Evolutionary conservation across 2,888 invertebrate species (phyloP).

Genomic region (Cheilosia vernalis): DNA sequence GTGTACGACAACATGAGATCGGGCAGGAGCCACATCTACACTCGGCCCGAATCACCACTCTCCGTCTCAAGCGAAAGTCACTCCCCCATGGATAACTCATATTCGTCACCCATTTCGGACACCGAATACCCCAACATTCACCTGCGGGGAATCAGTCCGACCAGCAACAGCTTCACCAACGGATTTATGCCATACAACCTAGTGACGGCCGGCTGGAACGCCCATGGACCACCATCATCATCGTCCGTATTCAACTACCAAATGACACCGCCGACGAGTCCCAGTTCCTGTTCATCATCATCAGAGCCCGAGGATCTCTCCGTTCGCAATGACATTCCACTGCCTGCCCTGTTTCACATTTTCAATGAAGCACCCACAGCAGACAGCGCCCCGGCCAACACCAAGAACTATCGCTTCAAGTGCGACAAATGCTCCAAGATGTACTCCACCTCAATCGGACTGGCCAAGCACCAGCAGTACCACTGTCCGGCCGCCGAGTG

Average conservation of each 20-base stretch:
- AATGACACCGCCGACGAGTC: conserved; percentile 82
- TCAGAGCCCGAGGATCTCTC: conserved; percentile 83
- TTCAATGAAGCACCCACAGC: conserved; percentile 78
- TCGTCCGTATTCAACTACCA: conserved; percentile 78
- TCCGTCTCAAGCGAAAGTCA: conserved; percentile 31
- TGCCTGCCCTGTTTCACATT: conserved; percentile 80
- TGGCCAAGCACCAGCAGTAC: conserved; percentile 97
- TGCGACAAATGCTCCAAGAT: conserved; percentile 97
- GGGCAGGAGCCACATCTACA: neutral
- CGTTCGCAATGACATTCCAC: conserved; percentile 80
- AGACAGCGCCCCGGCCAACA: conserved; percentile 31
- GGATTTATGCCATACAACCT: conserved; percentile 80
- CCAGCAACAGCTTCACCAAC: conserved; percentile 70
- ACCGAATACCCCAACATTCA: conserved; percentile 79
- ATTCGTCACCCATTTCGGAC: too few species aligned
- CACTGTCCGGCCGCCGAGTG: conserved; percentile 95
- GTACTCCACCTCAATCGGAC: conserved; percentile 97
- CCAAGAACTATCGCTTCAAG: conserved; percentile 87
- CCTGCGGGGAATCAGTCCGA: conserved; percentile 79
- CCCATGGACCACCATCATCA: conserved; percentile 73
- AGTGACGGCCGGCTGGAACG: conserved; percentile 79
- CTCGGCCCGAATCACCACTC: conserved; percentile 59
- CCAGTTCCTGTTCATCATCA: conserved; percentile 78
- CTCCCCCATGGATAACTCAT: neutral
- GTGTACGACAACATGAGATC: conserved; percentile 57